phyloP scores from a whole-genome alignment of 2,113 vertebrate genomes.

The Thunnus thynnus region DNA sequence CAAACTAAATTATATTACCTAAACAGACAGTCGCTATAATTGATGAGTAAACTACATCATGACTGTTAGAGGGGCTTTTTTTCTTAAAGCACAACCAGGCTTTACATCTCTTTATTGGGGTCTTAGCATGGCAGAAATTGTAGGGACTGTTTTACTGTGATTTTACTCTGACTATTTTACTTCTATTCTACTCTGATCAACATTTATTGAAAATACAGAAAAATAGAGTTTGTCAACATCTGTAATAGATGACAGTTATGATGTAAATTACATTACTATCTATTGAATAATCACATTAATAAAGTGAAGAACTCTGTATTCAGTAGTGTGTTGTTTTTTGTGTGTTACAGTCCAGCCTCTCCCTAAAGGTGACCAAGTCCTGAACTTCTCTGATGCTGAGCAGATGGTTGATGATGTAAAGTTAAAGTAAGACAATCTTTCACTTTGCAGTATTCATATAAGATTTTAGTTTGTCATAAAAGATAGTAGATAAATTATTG shows the following conservation, averaged over 20 bases:
- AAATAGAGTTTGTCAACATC: too few species aligned
- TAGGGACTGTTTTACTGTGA: neutral
- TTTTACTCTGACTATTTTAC: too few species aligned
- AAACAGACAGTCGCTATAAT: too few species aligned
- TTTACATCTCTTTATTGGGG: too few species aligned
- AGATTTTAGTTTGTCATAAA: neutral
- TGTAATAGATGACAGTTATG: too few species aligned
- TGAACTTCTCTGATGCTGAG: slow-evolving; percentile 96
- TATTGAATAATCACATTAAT: neutral
- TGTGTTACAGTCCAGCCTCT: slow-evolving; percentile 92
- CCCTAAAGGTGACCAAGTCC: slow-evolving; percentile 96
- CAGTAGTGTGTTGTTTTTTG: slow-evolving; percentile 7
- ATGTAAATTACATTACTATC: neutral
- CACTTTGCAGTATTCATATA: neutral
- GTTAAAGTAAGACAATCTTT: slow-evolving; percentile 88
- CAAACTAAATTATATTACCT: too few species aligned
- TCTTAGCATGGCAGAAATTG: too few species aligned
- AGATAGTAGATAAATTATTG: neutral
- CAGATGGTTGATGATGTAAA: slow-evolving; percentile 95
- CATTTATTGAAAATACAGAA: too few species aligned
- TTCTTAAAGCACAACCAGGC: too few species aligned
- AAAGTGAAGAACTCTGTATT: neutral
- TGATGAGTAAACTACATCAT: too few species aligned
- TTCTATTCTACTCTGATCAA: too few species aligned
- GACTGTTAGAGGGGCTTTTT: too few species aligned